A percentile compares a stretch with the other conserved stretches of the same genome.
These are phyloP conservation scores for Hipposideros armiger DNA, from an alignment of 2,113 vertebrate species.

Conservation along the genomic window DNA sequence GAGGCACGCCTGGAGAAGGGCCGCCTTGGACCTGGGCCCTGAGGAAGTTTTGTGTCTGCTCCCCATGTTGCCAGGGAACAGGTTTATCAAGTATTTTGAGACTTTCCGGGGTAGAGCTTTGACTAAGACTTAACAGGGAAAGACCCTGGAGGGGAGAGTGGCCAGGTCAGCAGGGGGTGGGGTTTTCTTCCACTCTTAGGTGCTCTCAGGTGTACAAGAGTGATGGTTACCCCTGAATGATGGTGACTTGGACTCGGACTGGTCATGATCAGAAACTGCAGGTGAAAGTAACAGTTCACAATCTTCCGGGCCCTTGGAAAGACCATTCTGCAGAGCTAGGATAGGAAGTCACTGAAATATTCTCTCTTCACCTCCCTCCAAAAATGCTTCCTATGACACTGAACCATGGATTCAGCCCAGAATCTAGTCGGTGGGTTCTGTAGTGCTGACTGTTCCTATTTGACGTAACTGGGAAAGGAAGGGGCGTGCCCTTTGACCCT, in stretches of 20 bases:
- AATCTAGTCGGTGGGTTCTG: not conserved
- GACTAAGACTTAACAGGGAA: not conserved
- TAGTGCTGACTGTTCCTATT: not conserved
- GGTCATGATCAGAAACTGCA: not conserved
- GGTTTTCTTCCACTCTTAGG: not conserved
- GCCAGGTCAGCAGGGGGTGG: not conserved
- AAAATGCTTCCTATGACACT: not conserved
- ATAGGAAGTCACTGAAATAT: not conserved
- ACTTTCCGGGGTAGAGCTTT: not conserved
- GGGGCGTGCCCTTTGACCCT: not conserved
- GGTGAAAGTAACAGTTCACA: not conserved
- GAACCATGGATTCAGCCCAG: not conserved
- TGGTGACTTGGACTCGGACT: not conserved
- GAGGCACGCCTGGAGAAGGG: not conserved
- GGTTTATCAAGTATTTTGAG: not conserved
- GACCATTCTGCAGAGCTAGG: not conserved
- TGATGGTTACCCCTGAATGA: not conserved
- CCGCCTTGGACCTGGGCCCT: not conserved
- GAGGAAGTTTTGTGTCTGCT: not conserved
- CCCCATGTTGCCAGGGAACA: not conserved
- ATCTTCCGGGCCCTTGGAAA: not conserved
- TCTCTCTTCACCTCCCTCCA: not conserved
- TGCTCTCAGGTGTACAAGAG: not conserved
- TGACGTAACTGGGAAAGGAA: not conserved
- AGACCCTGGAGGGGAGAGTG: not conserved